Evolutionary conservation across 2,797 vertebrate genomes (phyloP), one percentile per base, ranked within the genome.

Genomic region (Mergus octosetaceus): DNA sequence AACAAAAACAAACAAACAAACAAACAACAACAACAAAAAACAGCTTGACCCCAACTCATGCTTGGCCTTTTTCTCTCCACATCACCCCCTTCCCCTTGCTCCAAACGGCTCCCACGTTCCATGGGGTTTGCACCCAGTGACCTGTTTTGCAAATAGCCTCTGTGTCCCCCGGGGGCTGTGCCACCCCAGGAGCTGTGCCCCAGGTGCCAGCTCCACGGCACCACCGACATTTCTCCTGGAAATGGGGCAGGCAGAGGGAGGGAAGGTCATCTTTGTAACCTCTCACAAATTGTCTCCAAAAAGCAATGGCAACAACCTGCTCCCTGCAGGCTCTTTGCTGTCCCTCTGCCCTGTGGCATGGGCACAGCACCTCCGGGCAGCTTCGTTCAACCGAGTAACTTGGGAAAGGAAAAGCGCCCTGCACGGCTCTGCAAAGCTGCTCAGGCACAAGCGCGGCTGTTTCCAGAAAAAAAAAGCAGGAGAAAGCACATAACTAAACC

Each of bases 151-250:
- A 32, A 74, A 25, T 17, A 25, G 0, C 49, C 32, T 6, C 65
- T 3, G 0, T 5, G 62, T 41, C 19, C 62, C 10, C 53, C 24
- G 8, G 0, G 15, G 4, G 2, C 27, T 0, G 3, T 49, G 36
- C 8, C 66, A 62, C 22, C 74, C 14, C 0, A 1, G 20, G 16
- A 15, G 82, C 28, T 21, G 28, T 38, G 27, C 30, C 58, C 24
- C 8, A 32, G 7, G 19, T 10, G 61, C 25, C 74, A 54, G 41
- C 69, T 65, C 56, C 45, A 9, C 4, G 32, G 45, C 58, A 66
- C 34, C 10, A 2, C 21, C 6, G 1, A 71, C 27, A 18, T 60
- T 74, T 61, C 14, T 41, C 65, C 21, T 8, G 74, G 20, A 3
- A 12, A 5, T 0, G 1, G 17, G 11, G 10, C 1, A 2, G 20